Conservation (phyloP, 2,113 vertebrate species). For the Ictidomys tridecemlineatus region DNA sequence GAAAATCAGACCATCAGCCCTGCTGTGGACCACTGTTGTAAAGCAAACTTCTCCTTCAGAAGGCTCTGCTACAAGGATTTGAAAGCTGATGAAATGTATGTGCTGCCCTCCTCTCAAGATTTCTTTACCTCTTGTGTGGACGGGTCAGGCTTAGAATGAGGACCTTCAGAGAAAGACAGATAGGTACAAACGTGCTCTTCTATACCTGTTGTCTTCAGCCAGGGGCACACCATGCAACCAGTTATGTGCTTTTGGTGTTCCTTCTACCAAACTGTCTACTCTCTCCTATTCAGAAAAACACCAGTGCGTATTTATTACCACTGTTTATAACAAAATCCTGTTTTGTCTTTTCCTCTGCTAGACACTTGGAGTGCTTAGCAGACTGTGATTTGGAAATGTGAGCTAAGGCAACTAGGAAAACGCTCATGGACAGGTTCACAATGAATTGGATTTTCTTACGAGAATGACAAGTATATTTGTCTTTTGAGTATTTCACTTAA, state of each 20-base stretch:
- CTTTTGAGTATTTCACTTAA: not conserved
- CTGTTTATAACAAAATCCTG: not conserved
- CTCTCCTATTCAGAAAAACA: not conserved
- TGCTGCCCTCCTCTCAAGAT: slow-evolving; percentile 56
- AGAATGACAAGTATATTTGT: not conserved
- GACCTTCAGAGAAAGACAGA: slow-evolving; percentile 79
- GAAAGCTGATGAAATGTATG: slow-evolving; percentile 58
- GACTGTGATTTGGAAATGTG: not conserved
- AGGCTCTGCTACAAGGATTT: slow-evolving; percentile 76
- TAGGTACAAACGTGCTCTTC: slow-evolving; percentile 70
- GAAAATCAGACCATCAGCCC: slow-evolving; percentile 74
- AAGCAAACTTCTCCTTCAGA: slow-evolving; percentile 73
- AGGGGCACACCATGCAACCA: not conserved
- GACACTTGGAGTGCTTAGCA: not conserved
- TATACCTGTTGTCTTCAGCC: not conserved
- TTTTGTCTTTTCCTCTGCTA: not conserved
- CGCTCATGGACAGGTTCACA: not conserved
- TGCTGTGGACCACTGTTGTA: slow-evolving; percentile 80
- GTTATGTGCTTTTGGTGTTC: not conserved
- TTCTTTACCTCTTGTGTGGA: slow-evolving; percentile 70
- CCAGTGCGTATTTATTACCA: not conserved
- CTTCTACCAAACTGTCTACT: not conserved
- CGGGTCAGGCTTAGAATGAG: slow-evolving; percentile 67
- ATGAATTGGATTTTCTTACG: not conserved
- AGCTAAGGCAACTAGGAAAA: not conserved